These are phyloP conservation scores for Yasuhikotakia modesta DNA, from an alignment of 2,797 vertebrate species.

Conservation along the genomic window DNA sequence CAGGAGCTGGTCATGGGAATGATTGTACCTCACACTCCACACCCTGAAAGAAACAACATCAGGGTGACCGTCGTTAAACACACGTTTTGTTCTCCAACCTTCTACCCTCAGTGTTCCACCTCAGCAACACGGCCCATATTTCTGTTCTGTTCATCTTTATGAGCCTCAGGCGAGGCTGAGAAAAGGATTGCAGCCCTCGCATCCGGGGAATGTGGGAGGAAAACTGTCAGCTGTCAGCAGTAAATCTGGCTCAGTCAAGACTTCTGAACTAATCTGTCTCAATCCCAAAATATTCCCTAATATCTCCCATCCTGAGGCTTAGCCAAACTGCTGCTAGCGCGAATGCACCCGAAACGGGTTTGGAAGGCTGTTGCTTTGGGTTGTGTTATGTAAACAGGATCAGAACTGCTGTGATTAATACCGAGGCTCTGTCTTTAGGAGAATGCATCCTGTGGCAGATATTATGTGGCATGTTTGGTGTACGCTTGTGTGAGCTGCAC, in stretches of 20 bases:
- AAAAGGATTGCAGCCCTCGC: slow-evolving; percentile 70
- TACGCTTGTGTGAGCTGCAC: slow-evolving; percentile 6
- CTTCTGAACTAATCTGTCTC: slow-evolving; percentile 77
- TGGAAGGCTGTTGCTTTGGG: slow-evolving; percentile 18
- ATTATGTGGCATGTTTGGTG: slow-evolving; percentile 41
- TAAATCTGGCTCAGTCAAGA: slow-evolving; percentile 77
- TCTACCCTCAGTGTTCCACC: neutral
- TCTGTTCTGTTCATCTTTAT: neutral
- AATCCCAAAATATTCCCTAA: slow-evolving; percentile 78
- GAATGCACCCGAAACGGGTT: slow-evolving; percentile 34
- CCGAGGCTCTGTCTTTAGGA: slow-evolving; percentile 45
- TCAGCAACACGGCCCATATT: neutral
- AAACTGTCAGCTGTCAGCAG: slow-evolving; percentile 79
- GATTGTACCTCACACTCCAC: slow-evolving; percentile 98
- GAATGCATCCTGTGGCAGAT: slow-evolving; percentile 55
- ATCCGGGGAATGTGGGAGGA: slow-evolving; percentile 77
- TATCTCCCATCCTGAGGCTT: slow-evolving; percentile 71
- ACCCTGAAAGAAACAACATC: slow-evolving; percentile 77
- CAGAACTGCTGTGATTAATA: slow-evolving; percentile 56
- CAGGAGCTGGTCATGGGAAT: slow-evolving; percentile 95
- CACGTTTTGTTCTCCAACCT: slow-evolving; percentile 3
- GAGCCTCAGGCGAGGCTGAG: slow-evolving; percentile 72
- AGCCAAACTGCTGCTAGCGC: slow-evolving; percentile 42
- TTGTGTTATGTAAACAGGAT: slow-evolving; percentile 62
- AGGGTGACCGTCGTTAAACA: neutral